Evolutionary conservation across 2,113 vertebrate species (phyloP).

Genomic region (Melanotaenia duboulayi): DNA sequence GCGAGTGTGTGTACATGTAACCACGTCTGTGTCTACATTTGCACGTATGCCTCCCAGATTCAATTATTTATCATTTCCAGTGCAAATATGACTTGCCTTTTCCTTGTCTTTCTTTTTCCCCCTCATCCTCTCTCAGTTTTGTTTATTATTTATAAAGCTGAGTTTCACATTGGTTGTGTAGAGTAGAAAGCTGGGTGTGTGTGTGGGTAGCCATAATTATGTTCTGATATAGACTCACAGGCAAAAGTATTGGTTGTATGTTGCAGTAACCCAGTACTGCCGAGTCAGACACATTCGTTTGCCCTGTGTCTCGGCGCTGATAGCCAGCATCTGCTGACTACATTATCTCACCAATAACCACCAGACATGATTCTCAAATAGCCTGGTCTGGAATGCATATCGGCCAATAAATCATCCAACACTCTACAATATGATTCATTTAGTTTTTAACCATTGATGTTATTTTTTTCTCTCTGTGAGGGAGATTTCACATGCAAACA

Average conservation of each 20-base stretch:
- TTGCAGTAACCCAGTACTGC: conserved; percentile 21
- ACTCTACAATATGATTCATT: conserved; percentile 22
- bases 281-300: conserved; percentile 52
- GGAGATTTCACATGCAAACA: conserved; percentile 31
- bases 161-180: conserved; percentile 68
- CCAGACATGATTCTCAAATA: conserved; percentile 43
- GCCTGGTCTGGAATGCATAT: conserved; percentile 19
- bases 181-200: conserved; percentile 69
- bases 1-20: conserved; percentile 24
- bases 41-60: conserved; percentile 69
- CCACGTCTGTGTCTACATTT: conserved; percentile 45
- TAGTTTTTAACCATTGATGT: conserved; percentile 30
- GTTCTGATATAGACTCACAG: conserved; percentile 63
- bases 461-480: conserved; percentile 13
- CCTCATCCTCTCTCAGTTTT: conserved; percentile 41
- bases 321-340: conserved; percentile 34
- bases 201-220: conserved; percentile 80
- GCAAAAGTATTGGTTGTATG: conserved; percentile 56
- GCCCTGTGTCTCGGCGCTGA: conserved; percentile 39
- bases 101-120: conserved; percentile 45
- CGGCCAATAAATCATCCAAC: conserved; percentile 29
- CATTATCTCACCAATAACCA: conserved; percentile 40
- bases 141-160: conserved; percentile 80
- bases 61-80: conserved; percentile 81
- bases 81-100: conserved; percentile 76